These are phyloP conservation scores for Choloepus didactylus DNA, from an alignment of 2,797 vertebrate species.

Conservation along the genomic window DNA sequence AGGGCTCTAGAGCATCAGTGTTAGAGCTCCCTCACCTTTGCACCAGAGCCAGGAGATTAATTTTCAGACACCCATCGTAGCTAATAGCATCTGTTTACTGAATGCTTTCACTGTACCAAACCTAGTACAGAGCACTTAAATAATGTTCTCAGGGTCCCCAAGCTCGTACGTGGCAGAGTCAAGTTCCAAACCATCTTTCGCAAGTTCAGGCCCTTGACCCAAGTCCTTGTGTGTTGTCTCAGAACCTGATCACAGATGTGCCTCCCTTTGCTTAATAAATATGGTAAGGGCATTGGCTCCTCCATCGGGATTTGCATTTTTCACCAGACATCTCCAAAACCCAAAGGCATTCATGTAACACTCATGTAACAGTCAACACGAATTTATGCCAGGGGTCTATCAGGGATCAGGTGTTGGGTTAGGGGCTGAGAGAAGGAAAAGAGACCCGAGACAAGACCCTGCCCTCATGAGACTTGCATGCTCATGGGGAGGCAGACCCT, in stretches of 20 bases:
- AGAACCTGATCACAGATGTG: accelerated
- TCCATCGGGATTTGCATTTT: not conserved
- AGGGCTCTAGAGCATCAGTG: accelerated
- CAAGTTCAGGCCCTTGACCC: not conserved
- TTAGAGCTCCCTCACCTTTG: not conserved
- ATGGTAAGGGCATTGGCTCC: not conserved
- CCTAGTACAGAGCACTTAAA: not conserved
- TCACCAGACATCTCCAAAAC: not conserved
- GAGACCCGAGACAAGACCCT: not conserved
- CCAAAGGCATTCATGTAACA: not conserved
- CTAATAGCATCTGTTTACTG: not conserved
- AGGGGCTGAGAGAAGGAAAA: not conserved
- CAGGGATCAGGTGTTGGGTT: not conserved
- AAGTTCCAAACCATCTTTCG: not conserved
- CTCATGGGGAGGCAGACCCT: not conserved
- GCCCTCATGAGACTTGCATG: not conserved
- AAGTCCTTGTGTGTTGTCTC: accelerated
- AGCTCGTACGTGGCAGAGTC: not conserved
- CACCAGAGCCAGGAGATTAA: no score
- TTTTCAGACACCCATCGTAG: not conserved
- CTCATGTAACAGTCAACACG: not conserved
- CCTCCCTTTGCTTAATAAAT: not conserved
- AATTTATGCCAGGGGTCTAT: accelerated
- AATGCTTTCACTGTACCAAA: not conserved
- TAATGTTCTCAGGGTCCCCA: no score